Conservation (phyloP, 2,113 vertebrate genomes). For the Sorex fumeus region DNA sequence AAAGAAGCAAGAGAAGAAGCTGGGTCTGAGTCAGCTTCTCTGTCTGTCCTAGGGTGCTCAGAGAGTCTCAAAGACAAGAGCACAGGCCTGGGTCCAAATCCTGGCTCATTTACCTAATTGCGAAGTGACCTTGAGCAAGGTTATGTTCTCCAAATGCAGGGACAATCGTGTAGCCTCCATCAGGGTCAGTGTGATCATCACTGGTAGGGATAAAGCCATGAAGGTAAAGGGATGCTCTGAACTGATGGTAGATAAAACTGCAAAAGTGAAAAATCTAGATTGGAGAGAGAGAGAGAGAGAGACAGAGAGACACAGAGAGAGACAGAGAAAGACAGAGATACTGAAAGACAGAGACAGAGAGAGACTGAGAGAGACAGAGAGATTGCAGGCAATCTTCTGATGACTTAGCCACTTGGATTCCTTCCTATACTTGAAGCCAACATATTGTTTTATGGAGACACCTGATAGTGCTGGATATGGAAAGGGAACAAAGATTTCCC, state of each 20-base stretch:
- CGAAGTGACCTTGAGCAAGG: not conserved
- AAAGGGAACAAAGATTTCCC: not conserved
- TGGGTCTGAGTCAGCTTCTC: not conserved
- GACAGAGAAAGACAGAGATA: too few species aligned
- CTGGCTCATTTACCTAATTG: not conserved
- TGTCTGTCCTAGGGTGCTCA: not conserved
- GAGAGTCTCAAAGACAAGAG: not conserved
- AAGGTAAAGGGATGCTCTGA: not conserved
- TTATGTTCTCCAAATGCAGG: not conserved
- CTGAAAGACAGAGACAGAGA: too few species aligned
- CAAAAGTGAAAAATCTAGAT: not conserved
- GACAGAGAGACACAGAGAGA: too few species aligned
- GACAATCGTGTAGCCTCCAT: not conserved
- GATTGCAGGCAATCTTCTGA: not conserved
- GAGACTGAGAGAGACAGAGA: too few species aligned
- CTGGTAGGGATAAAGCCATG: not conserved
- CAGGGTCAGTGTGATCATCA: not conserved
- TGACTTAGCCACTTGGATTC: not conserved
- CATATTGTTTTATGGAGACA: not conserved
- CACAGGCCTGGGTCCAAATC: not conserved
- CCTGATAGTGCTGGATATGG: not conserved
- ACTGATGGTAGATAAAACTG: too few species aligned
- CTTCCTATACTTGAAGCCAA: conserved; percentile 15
- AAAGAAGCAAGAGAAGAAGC: not conserved
- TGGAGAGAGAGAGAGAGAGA: too few species aligned